Evolutionary conservation across 2,888 invertebrate species (phyloP).

Genomic region (Andricus curvator): DNA sequence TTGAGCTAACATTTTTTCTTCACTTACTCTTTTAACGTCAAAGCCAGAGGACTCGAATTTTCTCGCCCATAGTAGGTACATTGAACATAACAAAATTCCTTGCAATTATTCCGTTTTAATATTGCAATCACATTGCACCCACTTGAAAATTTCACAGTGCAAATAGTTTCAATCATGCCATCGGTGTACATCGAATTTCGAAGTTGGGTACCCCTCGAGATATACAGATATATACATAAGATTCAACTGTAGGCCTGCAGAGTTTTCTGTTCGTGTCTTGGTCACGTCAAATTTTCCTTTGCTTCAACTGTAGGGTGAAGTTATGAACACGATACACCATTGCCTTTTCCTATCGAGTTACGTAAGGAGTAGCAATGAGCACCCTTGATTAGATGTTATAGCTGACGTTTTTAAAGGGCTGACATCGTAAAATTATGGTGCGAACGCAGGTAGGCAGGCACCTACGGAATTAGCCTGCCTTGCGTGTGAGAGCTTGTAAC

Average conservation of each 20-base stretch:
- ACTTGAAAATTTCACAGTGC: too few species aligned
- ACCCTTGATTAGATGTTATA: slow-evolving; percentile 47
- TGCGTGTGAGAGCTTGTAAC: slow-evolving; percentile 53
- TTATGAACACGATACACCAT: background rate
- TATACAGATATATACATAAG: background rate
- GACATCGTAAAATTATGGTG: slow-evolving; percentile 53
- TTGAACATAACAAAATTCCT: too few species aligned
- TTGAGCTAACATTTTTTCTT: too few species aligned
- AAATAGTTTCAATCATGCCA: too few species aligned
- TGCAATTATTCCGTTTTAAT: too few species aligned
- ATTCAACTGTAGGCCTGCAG: background rate
- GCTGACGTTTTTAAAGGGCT: slow-evolving; percentile 52
- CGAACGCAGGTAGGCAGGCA: slow-evolving; percentile 42
- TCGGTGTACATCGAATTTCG: too few species aligned
- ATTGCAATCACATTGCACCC: too few species aligned
- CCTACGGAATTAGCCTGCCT: slow-evolving; percentile 49
- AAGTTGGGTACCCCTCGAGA: too few species aligned
- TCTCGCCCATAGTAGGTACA: too few species aligned
- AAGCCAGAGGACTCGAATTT: too few species aligned
- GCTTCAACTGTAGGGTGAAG: background rate
- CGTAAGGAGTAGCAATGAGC: slow-evolving; percentile 44
- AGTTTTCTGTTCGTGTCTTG: background rate
- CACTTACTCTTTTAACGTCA: too few species aligned
- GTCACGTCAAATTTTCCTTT: background rate
- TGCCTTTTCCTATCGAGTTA: background rate